These are phyloP conservation scores for Lithophane semibrunnea DNA, from an alignment of 2,888 invertebrate species.

Conservation along the genomic window DNA sequence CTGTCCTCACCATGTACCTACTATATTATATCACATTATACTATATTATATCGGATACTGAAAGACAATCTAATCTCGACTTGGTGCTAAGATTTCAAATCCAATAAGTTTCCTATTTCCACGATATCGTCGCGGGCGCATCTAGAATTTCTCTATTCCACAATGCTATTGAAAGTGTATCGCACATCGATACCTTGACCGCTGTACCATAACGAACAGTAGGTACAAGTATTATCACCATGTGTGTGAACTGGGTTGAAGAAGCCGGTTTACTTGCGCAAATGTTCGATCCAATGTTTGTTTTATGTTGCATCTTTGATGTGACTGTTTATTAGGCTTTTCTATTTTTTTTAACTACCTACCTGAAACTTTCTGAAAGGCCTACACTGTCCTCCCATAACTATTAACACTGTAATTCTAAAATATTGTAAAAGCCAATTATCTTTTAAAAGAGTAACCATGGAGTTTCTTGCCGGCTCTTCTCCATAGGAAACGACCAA, in stretches of 20 bases:
- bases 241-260: constrained; percentile 45
- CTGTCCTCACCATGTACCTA: not conserved
- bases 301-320: not conserved
- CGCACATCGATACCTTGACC: constrained; percentile 68
- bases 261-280: constrained; percentile 19
- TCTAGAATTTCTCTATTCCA: constrained; percentile 63
- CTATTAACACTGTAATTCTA: no score
- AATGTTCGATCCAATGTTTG: constrained; percentile 1
- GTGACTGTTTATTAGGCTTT: not conserved
- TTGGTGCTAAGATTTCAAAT: constrained; percentile 31
- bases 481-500: no score
- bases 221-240: constrained; percentile 35
- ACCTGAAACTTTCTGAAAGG: no score
- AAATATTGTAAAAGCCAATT: no score
- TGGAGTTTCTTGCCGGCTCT: no score
- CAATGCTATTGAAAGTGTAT: constrained; percentile 60
- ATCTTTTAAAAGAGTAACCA: no score
- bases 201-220: constrained; percentile 67
- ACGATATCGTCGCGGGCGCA: constrained; percentile 50
- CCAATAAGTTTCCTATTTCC: constrained; percentile 52
- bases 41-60: not conserved
- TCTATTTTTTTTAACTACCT: no score
- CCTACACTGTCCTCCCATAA: no score
- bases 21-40: not conserved
- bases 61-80: constrained; percentile 4